These are phyloP conservation scores for Rhagoletis pomonella DNA, from an alignment of 1,140 invertebrate species.

Conservation along the genomic window DNA sequence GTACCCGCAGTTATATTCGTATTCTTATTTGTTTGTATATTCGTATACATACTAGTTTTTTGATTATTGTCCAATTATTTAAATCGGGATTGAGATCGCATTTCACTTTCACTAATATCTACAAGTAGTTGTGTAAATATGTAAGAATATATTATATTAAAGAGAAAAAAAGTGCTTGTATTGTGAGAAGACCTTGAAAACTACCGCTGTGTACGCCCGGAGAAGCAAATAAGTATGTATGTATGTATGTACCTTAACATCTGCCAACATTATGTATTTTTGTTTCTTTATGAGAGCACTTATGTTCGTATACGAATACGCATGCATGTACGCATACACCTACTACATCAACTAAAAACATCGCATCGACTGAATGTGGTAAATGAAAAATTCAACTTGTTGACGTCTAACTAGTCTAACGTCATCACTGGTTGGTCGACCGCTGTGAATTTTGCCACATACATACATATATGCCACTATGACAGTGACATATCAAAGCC, in stretches of 20 bases:
- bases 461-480: background rate
- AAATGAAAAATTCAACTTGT: constrained; percentile 47
- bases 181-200: constrained; percentile 30
- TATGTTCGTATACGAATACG: background rate
- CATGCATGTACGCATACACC: background rate
- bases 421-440: constrained; percentile 14
- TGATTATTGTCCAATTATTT: no score
- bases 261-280: background rate
- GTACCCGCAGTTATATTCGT: no score
- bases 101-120: background rate
- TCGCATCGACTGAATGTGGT: constrained; percentile 6
- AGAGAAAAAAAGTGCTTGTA: background rate
- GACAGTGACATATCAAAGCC: constrained; percentile 42
- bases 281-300: background rate
- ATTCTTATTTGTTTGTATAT: no score
- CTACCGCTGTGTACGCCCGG: background rate
- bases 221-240: constrained; percentile 25
- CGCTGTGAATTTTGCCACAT: background rate
- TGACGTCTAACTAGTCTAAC: constrained; percentile 22
- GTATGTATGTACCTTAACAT: background rate
- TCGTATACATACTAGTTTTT: no score
- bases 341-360: background rate
- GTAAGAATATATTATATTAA: background rate
- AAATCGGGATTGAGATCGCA: background rate
- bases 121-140: background rate